A percentile compares a stretch with the other conserved stretches of the same genome.
phyloP scores from a whole-genome alignment of 2,888 invertebrate genomes.

The Pelosia muscerda region DNA sequence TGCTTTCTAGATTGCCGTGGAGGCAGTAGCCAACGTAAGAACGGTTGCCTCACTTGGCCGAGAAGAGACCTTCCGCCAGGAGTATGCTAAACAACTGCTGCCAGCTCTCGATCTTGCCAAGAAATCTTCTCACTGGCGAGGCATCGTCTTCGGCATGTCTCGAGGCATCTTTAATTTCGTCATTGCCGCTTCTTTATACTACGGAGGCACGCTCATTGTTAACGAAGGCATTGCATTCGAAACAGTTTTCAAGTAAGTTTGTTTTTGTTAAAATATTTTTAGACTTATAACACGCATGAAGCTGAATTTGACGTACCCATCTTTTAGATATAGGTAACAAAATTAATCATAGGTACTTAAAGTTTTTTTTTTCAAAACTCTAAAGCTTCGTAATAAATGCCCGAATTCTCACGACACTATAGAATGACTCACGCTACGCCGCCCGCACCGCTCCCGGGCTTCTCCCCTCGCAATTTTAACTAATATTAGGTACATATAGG shows the following conservation, averaged over 20 bases:
- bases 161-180: conserved; percentile 91
- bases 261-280: too few species aligned
- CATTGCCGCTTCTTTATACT: conserved; percentile 90
- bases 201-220: conserved; percentile 90
- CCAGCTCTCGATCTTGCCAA: conserved; percentile 88
- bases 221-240: conserved; percentile 86
- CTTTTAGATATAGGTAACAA: too few species aligned
- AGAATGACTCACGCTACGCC: too few species aligned
- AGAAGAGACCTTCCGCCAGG: conserved; percentile 89
- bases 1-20: conserved; percentile 88
- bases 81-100: conserved; percentile 87
- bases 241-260: conserved; percentile 90
- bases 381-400: too few species aligned
- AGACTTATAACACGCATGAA: too few species aligned
- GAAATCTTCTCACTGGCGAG: conserved; percentile 88
- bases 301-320: too few species aligned
- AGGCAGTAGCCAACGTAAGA: conserved; percentile 92
- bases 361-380: too few species aligned
- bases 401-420: too few species aligned
- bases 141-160: conserved; percentile 90
- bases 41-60: conserved; percentile 92
- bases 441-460: too few species aligned
- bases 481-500: too few species aligned
- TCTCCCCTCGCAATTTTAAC: too few species aligned
- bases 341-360: too few species aligned